Evolutionary conservation across 2,113 vertebrate species (phyloP).

Genomic region (Epinephelus fuscoguttatus): DNA sequence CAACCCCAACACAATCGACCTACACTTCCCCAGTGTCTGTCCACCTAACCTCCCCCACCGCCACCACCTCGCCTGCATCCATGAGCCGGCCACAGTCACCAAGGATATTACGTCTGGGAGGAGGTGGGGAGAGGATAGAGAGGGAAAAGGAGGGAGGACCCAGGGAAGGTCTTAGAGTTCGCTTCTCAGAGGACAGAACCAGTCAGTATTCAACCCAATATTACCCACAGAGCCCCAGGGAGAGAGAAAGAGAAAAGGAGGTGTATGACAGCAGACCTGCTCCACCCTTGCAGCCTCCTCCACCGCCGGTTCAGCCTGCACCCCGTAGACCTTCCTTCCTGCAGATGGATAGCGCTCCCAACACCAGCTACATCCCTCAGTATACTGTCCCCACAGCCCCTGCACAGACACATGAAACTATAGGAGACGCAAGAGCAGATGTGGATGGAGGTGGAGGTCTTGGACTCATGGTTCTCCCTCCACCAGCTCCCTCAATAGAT

Average conservation of each 20-base stretch:
- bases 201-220: slow-evolving; percentile 77
- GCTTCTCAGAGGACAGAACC: slow-evolving; percentile 84
- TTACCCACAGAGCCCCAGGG: slow-evolving; percentile 70
- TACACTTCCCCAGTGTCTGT: slow-evolving; percentile 83
- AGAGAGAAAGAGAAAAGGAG: slow-evolving; percentile 73
- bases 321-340: slow-evolving; percentile 82
- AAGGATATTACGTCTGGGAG: slow-evolving; percentile 79
- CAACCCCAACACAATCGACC: slow-evolving; percentile 73
- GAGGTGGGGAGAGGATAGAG: slow-evolving; percentile 71
- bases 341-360: slow-evolving; percentile 78
- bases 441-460: slow-evolving; percentile 70
- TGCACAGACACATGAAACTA: slow-evolving; percentile 55
- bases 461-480: slow-evolving; percentile 90
- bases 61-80: slow-evolving; percentile 77
- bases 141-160: slow-evolving; percentile 78
- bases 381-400: slow-evolving; percentile 77
- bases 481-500: slow-evolving; percentile 92
- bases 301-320: slow-evolving; percentile 77
- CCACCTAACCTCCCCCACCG: slow-evolving; percentile 73
- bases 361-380: slow-evolving; percentile 76
- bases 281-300: slow-evolving; percentile 64
- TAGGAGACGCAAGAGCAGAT: slow-evolving; percentile 51
- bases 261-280: slow-evolving; percentile 77
- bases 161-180: slow-evolving; percentile 85
- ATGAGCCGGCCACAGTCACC: slow-evolving; percentile 84